phyloP scores from a whole-genome alignment of 1,140 invertebrate species.

The Magallana ariakensis region DNA sequence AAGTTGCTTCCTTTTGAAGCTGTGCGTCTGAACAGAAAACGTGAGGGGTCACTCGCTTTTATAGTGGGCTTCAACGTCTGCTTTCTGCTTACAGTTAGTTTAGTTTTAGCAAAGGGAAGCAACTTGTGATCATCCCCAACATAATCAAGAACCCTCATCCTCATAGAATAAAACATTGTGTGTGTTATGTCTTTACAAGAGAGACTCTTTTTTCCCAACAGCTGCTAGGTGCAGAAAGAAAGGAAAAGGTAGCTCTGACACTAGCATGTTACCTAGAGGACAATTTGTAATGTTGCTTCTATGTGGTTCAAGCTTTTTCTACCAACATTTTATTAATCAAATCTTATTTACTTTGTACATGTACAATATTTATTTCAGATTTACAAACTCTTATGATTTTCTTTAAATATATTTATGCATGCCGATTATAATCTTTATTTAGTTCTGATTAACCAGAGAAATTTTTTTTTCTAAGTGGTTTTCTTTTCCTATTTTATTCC shows the following conservation, averaged over 20 bases:
- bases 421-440: neutral
- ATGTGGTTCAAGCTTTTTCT: constrained; percentile 26
- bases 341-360: constrained; percentile 24
- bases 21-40: neutral
- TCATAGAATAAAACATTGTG: constrained; percentile 1
- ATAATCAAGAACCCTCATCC: neutral
- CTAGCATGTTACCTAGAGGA: constrained; percentile 39
- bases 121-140: constrained; percentile 4
- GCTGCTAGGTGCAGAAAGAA: constrained; percentile 62
- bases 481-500: neutral
- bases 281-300: constrained; percentile 24
- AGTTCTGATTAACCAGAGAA: constrained; percentile 23
- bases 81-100: neutral
- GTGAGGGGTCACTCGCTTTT: neutral
- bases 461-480: constrained; percentile 15
- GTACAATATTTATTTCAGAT: constrained; percentile 25
- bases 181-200: constrained; percentile 29
- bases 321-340: constrained; percentile 18
- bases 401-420: constrained; percentile 31
- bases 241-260: constrained; percentile 64
- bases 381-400: constrained; percentile 12
- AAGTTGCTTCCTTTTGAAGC: constrained; percentile 17
- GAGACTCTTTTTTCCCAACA: constrained; percentile 48
- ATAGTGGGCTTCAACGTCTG: neutral
- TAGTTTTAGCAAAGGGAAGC: neutral